Evolutionary conservation across 1,140 invertebrate species (phyloP).

Genomic region (Elymnias hypermnestra): DNA sequence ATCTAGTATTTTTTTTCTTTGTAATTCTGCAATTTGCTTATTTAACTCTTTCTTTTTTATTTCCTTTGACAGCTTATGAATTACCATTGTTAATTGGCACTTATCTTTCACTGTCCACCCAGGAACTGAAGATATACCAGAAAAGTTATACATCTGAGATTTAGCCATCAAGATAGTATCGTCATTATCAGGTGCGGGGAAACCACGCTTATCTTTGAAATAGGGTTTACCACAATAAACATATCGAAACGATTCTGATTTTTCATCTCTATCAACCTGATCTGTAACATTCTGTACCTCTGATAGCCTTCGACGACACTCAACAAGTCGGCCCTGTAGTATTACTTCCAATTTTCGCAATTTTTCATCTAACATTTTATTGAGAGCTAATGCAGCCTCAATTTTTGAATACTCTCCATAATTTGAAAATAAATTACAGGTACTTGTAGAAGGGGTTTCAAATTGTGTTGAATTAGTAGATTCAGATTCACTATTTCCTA

Average conservation of each 20-base stretch:
- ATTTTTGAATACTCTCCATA: slow-evolving; percentile 33
- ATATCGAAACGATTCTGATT: slow-evolving; percentile 37
- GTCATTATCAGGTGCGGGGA: slow-evolving; percentile 51
- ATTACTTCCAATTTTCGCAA: slow-evolving; percentile 39
- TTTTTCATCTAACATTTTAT: slow-evolving; percentile 52
- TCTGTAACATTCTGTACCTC: slow-evolving; percentile 22
- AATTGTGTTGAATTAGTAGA: slow-evolving; percentile 19
- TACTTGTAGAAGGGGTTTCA: slow-evolving; percentile 2
- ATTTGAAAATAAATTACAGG: slow-evolving; percentile 3
- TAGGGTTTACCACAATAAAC: slow-evolving; percentile 54
- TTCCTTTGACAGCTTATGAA: slow-evolving; percentile 43
- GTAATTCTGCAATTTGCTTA: slow-evolving; percentile 34
- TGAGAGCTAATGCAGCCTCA: slow-evolving; percentile 39
- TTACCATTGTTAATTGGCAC: slow-evolving; percentile 32
- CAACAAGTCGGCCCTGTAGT: slow-evolving; percentile 30
- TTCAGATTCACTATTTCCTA: slow-evolving; percentile 30
- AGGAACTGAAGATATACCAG: slow-evolving; percentile 32
- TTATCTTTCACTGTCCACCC: slow-evolving; percentile 63
- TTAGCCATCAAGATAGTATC: slow-evolving; percentile 47
- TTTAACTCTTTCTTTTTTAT: slow-evolving; percentile 34
- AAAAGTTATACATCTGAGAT: slow-evolving; percentile 54
- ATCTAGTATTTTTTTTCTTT: slow-evolving; percentile 26
- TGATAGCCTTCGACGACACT: slow-evolving; percentile 38
- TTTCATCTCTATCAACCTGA: slow-evolving; percentile 11
- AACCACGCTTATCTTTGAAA: slow-evolving; percentile 50